Base-by-base conservation (phyloP, 2,113 vertebrate genomes). In the Cebidichthys violaceus region DNA sequence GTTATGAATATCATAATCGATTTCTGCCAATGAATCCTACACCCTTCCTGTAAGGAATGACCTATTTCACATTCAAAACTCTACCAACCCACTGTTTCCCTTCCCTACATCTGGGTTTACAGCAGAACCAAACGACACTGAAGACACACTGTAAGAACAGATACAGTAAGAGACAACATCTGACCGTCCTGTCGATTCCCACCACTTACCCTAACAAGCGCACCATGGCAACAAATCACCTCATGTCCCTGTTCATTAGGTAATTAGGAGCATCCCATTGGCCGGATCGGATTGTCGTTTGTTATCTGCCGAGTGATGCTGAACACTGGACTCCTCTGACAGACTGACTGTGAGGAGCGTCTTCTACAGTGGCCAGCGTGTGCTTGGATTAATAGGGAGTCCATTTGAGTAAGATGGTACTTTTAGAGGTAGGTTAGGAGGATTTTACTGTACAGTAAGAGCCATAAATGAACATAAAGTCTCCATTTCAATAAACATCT, bases 201-300 rank as follows among this genome's bases (percentile, higher is more conserved):
- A 91, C 94, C 94, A 96, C 95, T 96, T 96, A 95, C 94, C 93
- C 93, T 95, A 96, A 95, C 95, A 92, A 95, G 95, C 86, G 89
- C 84, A 70, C 89, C 89, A 90, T 92, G 86, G 92, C 92, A 93
- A 95, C 95, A 96, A 95, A 96, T 96, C 95, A 94, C 93, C 77
- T 78, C 81, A 78, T 92, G 90, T 92, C 90, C 85, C 84, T 92
- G 91, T 88, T 96, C 95, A 95, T 96, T 96, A 95, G 91, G 85
- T 94, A 94, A 95, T 96, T 95, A 94, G 92, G 90, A 94, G 91
- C 90, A 91, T 93, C 91, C 85, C 85, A 90, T 92, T 91, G 92
- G 88, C 84, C 50, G 88, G 86, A 94, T 93, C 66, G 83, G 90
- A 92, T 92, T 88, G 89, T 90, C 92, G 85, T 95, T 92, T 78